Conservation (phyloP, 2,888 invertebrate genomes). For the Meganola albula region DNA sequence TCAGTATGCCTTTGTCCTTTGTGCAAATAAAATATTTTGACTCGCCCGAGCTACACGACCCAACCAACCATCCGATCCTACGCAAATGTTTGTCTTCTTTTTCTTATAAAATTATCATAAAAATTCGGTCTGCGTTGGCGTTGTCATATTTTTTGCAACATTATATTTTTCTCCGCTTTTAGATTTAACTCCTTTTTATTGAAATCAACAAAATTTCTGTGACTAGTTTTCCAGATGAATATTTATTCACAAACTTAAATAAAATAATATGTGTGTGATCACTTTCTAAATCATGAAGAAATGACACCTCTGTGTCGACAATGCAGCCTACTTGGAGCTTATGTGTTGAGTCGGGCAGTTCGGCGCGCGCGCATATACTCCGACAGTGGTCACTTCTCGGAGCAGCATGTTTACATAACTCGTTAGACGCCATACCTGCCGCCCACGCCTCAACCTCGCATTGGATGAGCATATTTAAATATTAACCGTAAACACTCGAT, state of each 20-base stretch:
- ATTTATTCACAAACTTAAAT: no score
- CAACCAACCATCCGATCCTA: constrained; percentile 28
- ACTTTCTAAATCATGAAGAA: constrained; percentile 39
- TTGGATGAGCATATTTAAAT: constrained; percentile 53
- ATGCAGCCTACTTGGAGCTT: constrained; percentile 51
- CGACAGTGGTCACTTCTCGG: constrained; percentile 48
- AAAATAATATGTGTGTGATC: no score
- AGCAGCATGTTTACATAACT: constrained; percentile 62
- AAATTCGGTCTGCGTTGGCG: no score
- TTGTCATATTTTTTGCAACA: no score
- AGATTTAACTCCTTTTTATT: no score
- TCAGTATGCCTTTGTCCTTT: constrained; percentile 51
- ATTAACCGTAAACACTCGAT: constrained; percentile 57
- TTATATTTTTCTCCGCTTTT: no score
- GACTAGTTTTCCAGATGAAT: no score
- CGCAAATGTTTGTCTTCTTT: constrained; percentile 35
- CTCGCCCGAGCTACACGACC: constrained; percentile 34
- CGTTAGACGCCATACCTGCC: constrained; percentile 57
- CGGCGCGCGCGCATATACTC: constrained; percentile 45
- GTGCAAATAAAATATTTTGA: constrained; percentile 62
- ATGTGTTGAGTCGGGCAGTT: constrained; percentile 40
- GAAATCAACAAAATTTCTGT: constrained; percentile 3
- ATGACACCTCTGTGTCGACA: constrained; percentile 45
- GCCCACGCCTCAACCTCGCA: constrained; percentile 47
- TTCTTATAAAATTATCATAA: constrained; percentile 21